Evolutionary conservation across 2,113 vertebrate species (phyloP).

Genomic region (Mionectes macconnelli): DNA sequence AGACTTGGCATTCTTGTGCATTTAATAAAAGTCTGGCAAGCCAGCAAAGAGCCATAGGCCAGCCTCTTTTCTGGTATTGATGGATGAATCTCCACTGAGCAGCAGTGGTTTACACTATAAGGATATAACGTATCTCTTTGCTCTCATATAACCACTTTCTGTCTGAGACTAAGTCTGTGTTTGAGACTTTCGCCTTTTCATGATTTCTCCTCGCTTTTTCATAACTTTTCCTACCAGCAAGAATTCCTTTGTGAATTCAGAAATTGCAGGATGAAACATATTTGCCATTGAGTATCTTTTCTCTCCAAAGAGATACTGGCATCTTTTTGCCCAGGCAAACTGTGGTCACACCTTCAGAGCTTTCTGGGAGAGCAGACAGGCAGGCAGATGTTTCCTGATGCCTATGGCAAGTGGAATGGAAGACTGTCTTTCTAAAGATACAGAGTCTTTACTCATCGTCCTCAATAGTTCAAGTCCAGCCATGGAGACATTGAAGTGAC

Average conservation of each 20-base stretch:
- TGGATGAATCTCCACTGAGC: slow-evolving; percentile 42
- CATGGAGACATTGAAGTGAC: background rate
- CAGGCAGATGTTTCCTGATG: background rate
- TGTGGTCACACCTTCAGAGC: background rate
- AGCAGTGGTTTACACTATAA: slow-evolving; percentile 17
- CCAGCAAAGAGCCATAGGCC: slow-evolving; percentile 33
- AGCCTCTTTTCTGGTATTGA: slow-evolving; percentile 39
- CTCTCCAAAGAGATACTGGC: background rate
- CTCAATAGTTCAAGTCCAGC: background rate
- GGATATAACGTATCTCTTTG: background rate
- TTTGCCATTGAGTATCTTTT: background rate
- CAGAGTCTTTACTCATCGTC: background rate
- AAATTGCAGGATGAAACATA: background rate
- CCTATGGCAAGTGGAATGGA: background rate
- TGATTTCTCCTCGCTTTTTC: background rate
- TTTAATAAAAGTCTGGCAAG: slow-evolving; percentile 62
- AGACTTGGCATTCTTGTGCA: slow-evolving; percentile 50
- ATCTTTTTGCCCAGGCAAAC: background rate
- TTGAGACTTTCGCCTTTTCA: background rate
- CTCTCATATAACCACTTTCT: background rate
- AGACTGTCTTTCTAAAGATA: background rate
- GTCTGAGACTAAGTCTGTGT: background rate
- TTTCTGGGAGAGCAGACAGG: background rate
- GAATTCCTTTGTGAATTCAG: background rate
- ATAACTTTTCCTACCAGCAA: background rate